Evolutionary conservation across 2,797 vertebrate genomes (phyloP), one percentile per base, ranked within the genome.

Genomic region (Spinibarbus caldwelli): DNA sequence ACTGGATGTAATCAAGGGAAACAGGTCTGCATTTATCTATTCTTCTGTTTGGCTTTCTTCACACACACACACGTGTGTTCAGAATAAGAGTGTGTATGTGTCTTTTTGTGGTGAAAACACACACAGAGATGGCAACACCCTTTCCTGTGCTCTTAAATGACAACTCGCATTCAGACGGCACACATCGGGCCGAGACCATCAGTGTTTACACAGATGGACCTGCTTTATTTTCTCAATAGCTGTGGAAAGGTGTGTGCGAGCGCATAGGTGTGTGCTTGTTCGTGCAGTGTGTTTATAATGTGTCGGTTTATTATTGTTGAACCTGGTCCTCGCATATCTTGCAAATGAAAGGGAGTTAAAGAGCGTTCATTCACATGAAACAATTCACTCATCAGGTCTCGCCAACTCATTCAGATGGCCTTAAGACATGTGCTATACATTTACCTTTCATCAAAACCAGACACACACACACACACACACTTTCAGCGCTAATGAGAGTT

Each of bases 171-270:
- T 80, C 84, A 84, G 80, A 82, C 78, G n/a, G 72, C 66, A 67
- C 75, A 67, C 73, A 82, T 71, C 47, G 57, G 68, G 47, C 29
- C 26, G 29, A 78, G 80, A 80, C 75, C 36, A 72, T 85, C 43
- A 26, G 93, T 96, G 95, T 97, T 96, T 95, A 95, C 93, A 96
- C 96, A 97, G 95, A 96, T 96, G 96, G 94, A 91, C 90, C 89
- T 90, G 92, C 92, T 96, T 95, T 96, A 94, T 96, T 96, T 96
- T 96, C 94, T 89, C 94, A 96, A 94, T 92, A 88, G 82, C 57
- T 68, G 91, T 1, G 93, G 93, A 93, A 94, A 94, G 93, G 91
- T 94, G 93, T 94, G 91, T 84, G 78, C 90, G 91, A 43, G 8
- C 57, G 23, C 21, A 36, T 70, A 77, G 62, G n/a, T 59, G 59